Evolutionary conservation across 2,113 vertebrate genomes (phyloP).

Genomic region (Heteronetta atricapilla): DNA sequence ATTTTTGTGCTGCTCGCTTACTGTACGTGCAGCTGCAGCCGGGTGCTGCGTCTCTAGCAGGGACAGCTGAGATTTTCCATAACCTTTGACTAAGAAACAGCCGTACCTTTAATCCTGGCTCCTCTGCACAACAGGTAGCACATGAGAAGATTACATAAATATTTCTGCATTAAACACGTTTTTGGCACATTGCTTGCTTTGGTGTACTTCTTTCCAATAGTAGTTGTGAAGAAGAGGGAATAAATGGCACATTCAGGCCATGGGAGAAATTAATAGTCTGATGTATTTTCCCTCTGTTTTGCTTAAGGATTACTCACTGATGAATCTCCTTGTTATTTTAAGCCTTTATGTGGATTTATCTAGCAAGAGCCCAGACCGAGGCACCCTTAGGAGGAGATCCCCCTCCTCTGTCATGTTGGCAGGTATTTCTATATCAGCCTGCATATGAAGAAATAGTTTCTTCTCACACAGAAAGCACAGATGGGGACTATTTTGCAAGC

Average conservation of each 20-base stretch:
- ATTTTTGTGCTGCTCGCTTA: constrained; percentile 23
- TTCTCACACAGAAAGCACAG: neutral
- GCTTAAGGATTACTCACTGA: neutral
- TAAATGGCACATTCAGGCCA: neutral
- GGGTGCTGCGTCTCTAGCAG: neutral
- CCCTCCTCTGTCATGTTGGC: neutral
- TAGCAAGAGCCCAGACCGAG: neutral
- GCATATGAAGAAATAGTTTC: neutral
- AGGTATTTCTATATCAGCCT: neutral
- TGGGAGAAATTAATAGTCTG: neutral
- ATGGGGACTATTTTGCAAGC: neutral
- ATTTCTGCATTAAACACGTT: neutral
- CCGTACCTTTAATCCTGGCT: neutral
- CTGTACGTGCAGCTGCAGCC: constrained; percentile 1
- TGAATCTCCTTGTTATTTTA: neutral
- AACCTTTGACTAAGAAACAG: constrained; percentile 10
- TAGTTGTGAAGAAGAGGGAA: neutral
- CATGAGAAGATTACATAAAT: neutral
- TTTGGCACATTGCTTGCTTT: neutral
- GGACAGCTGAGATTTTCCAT: constrained; percentile 49
- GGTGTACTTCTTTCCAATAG: neutral
- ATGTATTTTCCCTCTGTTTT: neutral
- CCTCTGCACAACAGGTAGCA: neutral
- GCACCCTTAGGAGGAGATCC: neutral
- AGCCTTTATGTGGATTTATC: neutral